A percentile compares a stretch with the other conserved stretches of the same genome.
Conservation (phyloP, 2,113 vertebrate species). For the Cyanoramphus novaezelandiae region DNA sequence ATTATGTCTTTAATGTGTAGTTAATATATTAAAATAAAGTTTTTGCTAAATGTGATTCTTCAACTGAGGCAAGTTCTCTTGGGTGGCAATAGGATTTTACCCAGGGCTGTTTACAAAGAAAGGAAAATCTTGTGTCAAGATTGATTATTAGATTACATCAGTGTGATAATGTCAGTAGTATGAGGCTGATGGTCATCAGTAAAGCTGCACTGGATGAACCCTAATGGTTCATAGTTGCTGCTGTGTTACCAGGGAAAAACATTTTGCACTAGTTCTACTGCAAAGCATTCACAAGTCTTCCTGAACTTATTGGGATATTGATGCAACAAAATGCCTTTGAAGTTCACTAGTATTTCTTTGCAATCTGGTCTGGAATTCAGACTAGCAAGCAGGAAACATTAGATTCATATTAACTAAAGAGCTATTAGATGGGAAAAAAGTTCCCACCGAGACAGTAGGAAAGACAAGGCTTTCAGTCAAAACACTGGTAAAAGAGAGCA, state of each 20-base stretch:
- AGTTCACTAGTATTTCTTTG: not conserved
- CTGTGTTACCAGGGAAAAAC: not conserved
- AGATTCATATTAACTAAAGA: not conserved
- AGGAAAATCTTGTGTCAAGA: not conserved
- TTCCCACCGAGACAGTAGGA: not conserved
- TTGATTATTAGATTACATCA: not conserved
- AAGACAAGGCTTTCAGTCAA: not conserved
- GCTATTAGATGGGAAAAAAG: not conserved
- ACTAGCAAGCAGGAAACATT: not conserved
- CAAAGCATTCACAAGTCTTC: not conserved
- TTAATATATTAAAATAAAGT: not conserved
- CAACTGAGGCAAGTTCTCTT: not conserved
- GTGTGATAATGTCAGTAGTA: not conserved
- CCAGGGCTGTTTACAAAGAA: not conserved
- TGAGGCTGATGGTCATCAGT: not conserved
- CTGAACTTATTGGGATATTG: not conserved
- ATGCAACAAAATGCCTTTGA: not conserved
- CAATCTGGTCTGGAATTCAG: not conserved
- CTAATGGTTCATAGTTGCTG: not conserved
- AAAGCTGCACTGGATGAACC: not conserved
- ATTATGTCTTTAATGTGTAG: not conserved
- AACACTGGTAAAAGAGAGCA: not conserved
- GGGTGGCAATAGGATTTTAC: not conserved
- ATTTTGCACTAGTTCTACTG: not conserved
- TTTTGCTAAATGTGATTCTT: not conserved